Conservation (phyloP, 2,888 invertebrate species). For the Hermaeophaga mercurialis region DNA sequence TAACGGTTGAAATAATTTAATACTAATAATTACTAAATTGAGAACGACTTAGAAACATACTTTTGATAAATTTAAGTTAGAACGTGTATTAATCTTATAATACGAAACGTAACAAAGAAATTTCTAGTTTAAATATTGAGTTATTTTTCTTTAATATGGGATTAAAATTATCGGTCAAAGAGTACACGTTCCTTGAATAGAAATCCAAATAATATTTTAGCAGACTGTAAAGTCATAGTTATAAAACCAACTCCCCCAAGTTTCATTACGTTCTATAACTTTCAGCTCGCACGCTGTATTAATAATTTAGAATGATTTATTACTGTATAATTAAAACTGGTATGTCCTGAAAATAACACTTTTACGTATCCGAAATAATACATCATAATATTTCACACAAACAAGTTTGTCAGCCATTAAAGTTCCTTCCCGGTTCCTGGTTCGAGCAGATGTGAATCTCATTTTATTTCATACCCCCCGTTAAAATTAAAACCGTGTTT, state of each 20-base stretch:
- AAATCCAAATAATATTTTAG: not conserved
- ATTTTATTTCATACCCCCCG: conserved; percentile 45
- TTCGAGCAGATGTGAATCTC: conserved; percentile 43
- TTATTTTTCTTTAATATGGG: too few species aligned
- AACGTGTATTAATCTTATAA: too few species aligned
- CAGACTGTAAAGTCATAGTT: not conserved
- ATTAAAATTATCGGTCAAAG: not conserved
- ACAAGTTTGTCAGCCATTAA: conserved; percentile 46
- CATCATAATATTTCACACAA: conserved; percentile 48
- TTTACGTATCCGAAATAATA: conserved; percentile 48
- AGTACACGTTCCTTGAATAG: not conserved
- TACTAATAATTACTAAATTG: not conserved
- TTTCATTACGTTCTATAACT: conserved; percentile 30
- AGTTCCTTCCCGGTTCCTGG: conserved; percentile 44
- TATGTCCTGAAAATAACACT: conserved; percentile 45
- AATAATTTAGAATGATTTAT: conserved; percentile 45
- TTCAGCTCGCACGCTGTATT: conserved; percentile 25
- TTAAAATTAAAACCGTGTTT: conserved; percentile 59
- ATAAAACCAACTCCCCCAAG: conserved; percentile 25
- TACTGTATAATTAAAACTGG: conserved; percentile 46
- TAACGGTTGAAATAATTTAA: too few species aligned
- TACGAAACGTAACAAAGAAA: not conserved
- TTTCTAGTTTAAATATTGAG: too few species aligned
- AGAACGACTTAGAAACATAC: too few species aligned
- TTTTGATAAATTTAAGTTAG: too few species aligned